A percentile compares a stretch with the other conserved stretches of the same genome.
These are phyloP conservation scores for Hirundo rustica DNA, from an alignment of 2,797 vertebrate species.

Conservation along the genomic window DNA sequence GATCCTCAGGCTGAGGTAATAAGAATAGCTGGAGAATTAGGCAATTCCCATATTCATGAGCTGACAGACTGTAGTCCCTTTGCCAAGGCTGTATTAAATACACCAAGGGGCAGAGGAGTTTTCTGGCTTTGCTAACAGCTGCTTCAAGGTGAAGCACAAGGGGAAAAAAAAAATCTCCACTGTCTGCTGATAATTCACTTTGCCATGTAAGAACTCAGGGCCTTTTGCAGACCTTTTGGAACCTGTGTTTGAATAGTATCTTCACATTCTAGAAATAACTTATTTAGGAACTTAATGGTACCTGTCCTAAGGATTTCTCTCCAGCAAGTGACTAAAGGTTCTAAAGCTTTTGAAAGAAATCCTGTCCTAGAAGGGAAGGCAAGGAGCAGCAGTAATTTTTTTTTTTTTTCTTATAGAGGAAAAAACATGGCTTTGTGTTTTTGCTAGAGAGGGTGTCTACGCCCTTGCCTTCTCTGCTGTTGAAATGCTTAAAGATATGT, in stretches of 20 bases:
- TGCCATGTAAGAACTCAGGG: not conserved
- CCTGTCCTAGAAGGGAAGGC: not conserved
- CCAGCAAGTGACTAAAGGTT: not conserved
- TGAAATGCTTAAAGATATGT: not conserved
- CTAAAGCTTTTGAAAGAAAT: not conserved
- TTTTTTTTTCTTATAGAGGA: not conserved
- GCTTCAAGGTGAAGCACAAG: constrained; percentile 64
- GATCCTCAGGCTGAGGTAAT: constrained; percentile 58
- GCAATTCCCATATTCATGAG: constrained; percentile 53
- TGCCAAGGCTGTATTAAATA: constrained; percentile 36
- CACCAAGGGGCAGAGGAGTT: constrained; percentile 29
- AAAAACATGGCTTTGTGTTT: not conserved
- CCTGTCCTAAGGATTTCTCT: not conserved
- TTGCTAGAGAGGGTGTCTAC: not conserved
- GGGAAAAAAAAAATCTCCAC: not conserved
- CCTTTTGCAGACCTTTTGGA: not conserved
- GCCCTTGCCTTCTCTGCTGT: constrained; percentile 10
- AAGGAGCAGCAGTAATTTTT: not conserved
- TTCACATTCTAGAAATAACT: not conserved
- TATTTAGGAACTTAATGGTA: not conserved
- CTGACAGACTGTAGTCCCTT: constrained; percentile 19
- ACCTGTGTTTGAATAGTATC: not conserved
- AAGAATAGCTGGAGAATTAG: constrained; percentile 51
- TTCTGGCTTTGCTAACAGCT: constrained; percentile 37
- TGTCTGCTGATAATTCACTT: not conserved